phyloP scores from a whole-genome alignment of 2,797 vertebrate genomes.

The Lutra lutra region DNA sequence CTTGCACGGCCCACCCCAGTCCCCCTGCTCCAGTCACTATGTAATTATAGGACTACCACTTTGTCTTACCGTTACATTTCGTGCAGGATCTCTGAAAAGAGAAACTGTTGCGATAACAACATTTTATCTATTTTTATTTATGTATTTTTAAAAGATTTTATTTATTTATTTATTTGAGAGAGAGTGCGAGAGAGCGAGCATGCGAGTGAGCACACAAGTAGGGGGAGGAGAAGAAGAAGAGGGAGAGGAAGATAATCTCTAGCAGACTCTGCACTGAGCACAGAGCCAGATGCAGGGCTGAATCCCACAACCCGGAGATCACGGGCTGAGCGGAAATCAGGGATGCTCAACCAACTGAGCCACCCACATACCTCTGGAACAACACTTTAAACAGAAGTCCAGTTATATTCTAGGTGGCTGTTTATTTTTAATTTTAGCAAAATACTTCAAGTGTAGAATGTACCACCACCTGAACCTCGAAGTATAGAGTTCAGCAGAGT shows the following conservation, averaged over 20 bases:
- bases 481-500: background rate
- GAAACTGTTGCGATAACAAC: background rate
- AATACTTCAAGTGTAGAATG: background rate
- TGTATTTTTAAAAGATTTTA: background rate
- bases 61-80: background rate
- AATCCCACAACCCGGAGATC: background rate
- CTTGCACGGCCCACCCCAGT: background rate
- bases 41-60: background rate
- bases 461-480: background rate
- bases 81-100: background rate
- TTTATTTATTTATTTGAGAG: no score
- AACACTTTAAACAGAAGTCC: background rate
- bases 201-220: background rate
- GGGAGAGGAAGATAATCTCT: background rate
- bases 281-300: background rate
- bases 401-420: background rate
- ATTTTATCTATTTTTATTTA: background rate
- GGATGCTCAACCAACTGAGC: background rate
- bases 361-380: background rate
- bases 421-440: background rate
- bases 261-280: background rate
- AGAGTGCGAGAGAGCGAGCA: no score
- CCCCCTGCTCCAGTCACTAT: background rate
- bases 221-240: background rate
- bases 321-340: background rate